Percentiles rank a stretch among this genome's conserved stretches.
phyloP scores from a whole-genome alignment of 2,888 invertebrate genomes.

The Terebella lapidaria region DNA sequence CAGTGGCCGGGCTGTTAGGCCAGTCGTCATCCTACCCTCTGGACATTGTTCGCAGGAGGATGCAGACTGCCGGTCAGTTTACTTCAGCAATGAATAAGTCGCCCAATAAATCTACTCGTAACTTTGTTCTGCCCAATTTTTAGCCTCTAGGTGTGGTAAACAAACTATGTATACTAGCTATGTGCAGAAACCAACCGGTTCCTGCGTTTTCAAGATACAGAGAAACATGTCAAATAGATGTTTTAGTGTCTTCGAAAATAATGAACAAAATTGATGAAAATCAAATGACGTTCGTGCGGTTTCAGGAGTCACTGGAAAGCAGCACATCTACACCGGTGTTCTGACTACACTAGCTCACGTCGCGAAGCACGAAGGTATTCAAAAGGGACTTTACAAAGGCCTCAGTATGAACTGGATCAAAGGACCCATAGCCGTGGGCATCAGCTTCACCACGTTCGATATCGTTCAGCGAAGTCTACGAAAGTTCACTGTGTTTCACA shows the following conservation, averaged over 20 bases:
- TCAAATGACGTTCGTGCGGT: too few species aligned
- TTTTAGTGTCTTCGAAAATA: too few species aligned
- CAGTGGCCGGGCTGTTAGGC: constrained; percentile 84
- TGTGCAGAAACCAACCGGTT: too few species aligned
- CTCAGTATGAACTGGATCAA: constrained; percentile 98
- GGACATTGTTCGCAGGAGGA: constrained; percentile 78
- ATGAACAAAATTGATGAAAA: too few species aligned
- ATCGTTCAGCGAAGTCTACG: constrained; percentile 45
- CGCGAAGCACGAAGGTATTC: constrained; percentile 71
- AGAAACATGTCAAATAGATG: too few species aligned
- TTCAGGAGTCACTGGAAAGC: constrained; percentile 57
- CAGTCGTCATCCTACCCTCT: constrained; percentile 95
- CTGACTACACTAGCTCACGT: constrained; percentile 60
- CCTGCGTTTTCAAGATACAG: too few species aligned
- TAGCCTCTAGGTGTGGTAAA: too few species aligned
- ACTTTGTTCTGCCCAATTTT: neutral
- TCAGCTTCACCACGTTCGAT: constrained; percentile 95
- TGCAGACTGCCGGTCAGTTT: constrained; percentile 62
- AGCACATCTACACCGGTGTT: constrained; percentile 62
- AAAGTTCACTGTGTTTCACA: constrained; percentile 34
- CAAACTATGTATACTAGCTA: too few species aligned
- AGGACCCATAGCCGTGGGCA: constrained; percentile 69
- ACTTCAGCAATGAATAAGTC: too few species aligned
- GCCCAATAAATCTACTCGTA: too few species aligned
- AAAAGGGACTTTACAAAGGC: constrained; percentile 91